phyloP scores from a whole-genome alignment of 2,888 invertebrate species.

The Pyrrhosoma nymphula region DNA sequence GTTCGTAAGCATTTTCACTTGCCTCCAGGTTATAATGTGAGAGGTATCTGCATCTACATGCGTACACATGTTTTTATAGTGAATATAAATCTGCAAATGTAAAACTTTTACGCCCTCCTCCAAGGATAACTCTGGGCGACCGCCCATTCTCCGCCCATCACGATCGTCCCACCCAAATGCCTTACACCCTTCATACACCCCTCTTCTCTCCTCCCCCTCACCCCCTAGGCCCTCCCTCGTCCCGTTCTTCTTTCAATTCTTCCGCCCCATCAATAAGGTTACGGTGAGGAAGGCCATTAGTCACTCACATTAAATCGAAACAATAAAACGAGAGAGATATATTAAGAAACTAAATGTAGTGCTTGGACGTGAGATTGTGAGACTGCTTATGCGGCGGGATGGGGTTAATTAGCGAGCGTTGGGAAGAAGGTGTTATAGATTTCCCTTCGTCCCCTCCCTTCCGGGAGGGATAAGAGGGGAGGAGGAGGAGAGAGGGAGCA shows the following conservation, averaged over 20 bases:
- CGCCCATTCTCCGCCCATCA: not conserved
- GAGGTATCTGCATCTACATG: not conserved
- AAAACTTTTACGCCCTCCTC: not conserved
- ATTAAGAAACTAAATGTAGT: constrained; percentile 47
- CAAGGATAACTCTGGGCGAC: not conserved
- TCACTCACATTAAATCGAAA: constrained; percentile 56
- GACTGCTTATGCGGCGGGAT: constrained; percentile 48
- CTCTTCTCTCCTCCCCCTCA: not conserved
- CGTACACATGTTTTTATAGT: not conserved
- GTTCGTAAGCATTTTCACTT: not conserved
- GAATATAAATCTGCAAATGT: not conserved
- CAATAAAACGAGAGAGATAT: constrained; percentile 41
- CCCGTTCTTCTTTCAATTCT: constrained; percentile 16
- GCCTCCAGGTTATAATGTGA: not conserved
- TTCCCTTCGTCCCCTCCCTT: not conserved
- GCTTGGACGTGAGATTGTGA: constrained; percentile 44
- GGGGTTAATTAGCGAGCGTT: constrained; percentile 33
- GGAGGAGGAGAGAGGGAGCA: not conserved
- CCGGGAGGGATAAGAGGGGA: no score
- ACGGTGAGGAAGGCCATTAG: constrained; percentile 42
- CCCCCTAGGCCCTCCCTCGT: not conserved
- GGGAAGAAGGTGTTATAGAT: constrained; percentile 43
- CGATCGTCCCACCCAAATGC: not conserved
- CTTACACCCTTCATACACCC: not conserved
- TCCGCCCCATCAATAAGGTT: constrained; percentile 47